Percentiles rank a stretch among this genome's conserved stretches.
These are phyloP conservation scores for Chrysotoxum bicinctum DNA, from an alignment of 2,888 invertebrate species.

Conservation along the genomic window DNA sequence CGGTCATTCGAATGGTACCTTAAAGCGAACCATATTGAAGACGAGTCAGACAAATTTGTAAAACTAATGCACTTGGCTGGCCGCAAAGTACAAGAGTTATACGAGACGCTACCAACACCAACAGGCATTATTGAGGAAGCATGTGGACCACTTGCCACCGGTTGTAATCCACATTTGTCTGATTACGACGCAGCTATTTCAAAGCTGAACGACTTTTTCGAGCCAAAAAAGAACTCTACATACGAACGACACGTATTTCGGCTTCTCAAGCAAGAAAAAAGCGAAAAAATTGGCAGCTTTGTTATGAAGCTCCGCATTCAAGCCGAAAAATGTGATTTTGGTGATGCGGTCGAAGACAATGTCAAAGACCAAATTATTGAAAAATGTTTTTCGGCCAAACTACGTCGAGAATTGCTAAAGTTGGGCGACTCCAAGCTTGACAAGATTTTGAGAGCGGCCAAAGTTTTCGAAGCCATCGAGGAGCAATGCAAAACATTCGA, in stretches of 20 bases:
- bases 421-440: not conserved
- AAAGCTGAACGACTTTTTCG: not conserved
- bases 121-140: not conserved
- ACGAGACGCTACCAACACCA: not conserved
- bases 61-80: constrained; percentile 1
- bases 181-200: not conserved
- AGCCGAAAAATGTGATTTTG: not conserved
- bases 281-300: not conserved
- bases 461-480: constrained; percentile 9
- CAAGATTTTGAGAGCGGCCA: not conserved
- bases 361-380: not conserved
- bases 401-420: not conserved
- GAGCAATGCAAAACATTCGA: constrained; percentile 8
- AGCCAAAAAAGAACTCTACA: not conserved
- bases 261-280: not conserved
- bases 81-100: not conserved
- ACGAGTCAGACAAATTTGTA: not conserved
- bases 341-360: not conserved
- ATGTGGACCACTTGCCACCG: not conserved
- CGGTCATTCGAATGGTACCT: constrained; percentile 18
- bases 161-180: not conserved
- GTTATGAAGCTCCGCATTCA: not conserved
- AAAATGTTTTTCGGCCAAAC: not conserved
- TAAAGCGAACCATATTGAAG: constrained; percentile 1
- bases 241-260: not conserved